Base-by-base conservation (phyloP, 2,797 vertebrate genomes). In the Cyclopterus lumpus region DNA sequence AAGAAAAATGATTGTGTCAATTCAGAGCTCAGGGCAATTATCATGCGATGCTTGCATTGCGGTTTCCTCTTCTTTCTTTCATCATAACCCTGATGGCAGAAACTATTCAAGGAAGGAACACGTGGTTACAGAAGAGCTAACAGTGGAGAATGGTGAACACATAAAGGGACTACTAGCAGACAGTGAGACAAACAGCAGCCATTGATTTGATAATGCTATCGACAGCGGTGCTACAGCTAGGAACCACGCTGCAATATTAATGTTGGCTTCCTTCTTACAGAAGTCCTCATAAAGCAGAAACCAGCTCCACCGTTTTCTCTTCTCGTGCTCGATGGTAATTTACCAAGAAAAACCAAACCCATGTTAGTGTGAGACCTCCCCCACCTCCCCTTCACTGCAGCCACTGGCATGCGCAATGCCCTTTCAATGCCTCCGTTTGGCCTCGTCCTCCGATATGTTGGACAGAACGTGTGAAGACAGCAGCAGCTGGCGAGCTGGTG, bases 401-500 rank as follows among this genome's bases (percentile, higher is more conserved):
- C 75, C 20, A 11, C 7, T 24, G 18, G 86, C 92, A 93, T 92
- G 85, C 82, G 80, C 87, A 91, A 89, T 80, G 81, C 71, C 36
- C 86, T 80, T 86, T 89, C 80, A 91, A 73, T 89, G 85, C 80
- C 69, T 80, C 83, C 24, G 40, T 86, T 84, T 84, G 80, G 70
- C 74, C 66, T n/a, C 71, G 79, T 88, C 59, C 67, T 80, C 67
- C 62, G 74, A 87, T 86, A 82, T 80, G 72, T 87, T 79, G 59
- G n/a, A 69, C 82, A 67, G 79, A n/a, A n/a, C n/a, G n/a, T n/a
- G n/a, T n/a, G n/a, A n/a, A n/a, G n/a, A n/a, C n/a, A n/a, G n/a
- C 71, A 88, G 91, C 93, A 94, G 95, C 93, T 93, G 89, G 89
- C 73, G 80, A 89, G 90, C 90, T 40, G 75, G 86, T 84, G 86